Base-by-base conservation (phyloP, 2,888 invertebrate genomes). In the Drosophila greeni region DNA sequence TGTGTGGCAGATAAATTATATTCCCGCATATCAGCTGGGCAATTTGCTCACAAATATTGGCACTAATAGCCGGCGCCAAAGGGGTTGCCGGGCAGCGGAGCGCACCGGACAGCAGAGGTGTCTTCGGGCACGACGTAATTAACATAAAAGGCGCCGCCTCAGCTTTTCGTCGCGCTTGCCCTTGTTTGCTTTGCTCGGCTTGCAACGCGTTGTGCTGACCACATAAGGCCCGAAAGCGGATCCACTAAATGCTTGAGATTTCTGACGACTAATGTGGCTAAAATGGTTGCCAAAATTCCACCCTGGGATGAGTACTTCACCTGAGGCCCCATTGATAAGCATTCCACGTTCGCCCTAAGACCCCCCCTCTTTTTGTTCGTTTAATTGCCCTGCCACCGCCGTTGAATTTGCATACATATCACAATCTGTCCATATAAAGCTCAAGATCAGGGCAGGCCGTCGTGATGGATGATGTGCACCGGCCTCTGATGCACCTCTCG, bases 81-180 rank as follows among this genome's bases (percentile, higher is more conserved):
- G 43, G 34, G 34, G 42, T 20, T 42, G 29, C n/a, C 23, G 42
- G 40, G n/a, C n/a, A 42, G n/a, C 36, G 12, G 23, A 20, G 16
- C 29, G 9, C 16, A 23, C 29, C 18, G 12, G 20, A 23, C 36
- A n/a, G 29, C 16, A 31, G 33, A 54, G 47, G 47, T 54, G 66
- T 49, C 57, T 54, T 34, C 12, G 24, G 34, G 49, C 43, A 37
- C 42, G 54, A 43, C 42, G 62, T 71, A 71, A 75, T 81, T 80
- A 70, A 79, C 80, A 82, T 82, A 69, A 81, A 82, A 84, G 70
- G 70, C 69, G 74, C 76, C 84, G 82, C 79, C 73, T 55, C 58
- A 66, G 31, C 29, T 36, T 57, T 51, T 37, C 42, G 54, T 36
- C 53, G 55, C 45, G 45, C 18, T 56, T 66, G 43, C 26, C 51